Evolutionary conservation across 2,797 vertebrate genomes (phyloP), one percentile per base, ranked within the genome.

Genomic region (Knipowitschia caucasica): DNA sequence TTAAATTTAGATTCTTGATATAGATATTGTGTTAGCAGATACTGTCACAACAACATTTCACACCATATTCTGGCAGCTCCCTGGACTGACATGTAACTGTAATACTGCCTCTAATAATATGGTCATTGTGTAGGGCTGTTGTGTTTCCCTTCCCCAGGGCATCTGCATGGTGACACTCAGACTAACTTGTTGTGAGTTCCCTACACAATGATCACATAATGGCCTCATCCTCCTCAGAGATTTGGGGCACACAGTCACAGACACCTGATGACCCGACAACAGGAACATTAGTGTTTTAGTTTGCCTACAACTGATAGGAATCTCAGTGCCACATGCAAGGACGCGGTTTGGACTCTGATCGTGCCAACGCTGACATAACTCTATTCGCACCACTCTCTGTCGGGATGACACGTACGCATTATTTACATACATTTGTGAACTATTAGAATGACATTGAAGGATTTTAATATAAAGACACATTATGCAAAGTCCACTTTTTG

Each of bases 291-390:
- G 62, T 61, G 58, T 64, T 75, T 54, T 52, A 75, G 62, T 77
- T 76, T 66, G 36, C 34, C 45, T 50, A 72, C 43, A 72, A 60
- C 73, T 77, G 81, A 80, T 72, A 64, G 47, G 80, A 79, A 83
- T 83, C 74, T 76, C 79, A 80, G 82, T 77, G 61, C 40, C 53
- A 68, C 54, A 62, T 67, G 69, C 64, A 56, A 52, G 38, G 55
- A 36, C 25, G 60, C 50, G 56, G 33, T 54, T 49, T 46, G 56
- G 23, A 9, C 18, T 23, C 23, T 50, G n/a, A 27, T 45, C 42
- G n/a, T 20, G 4, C 14, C 18, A 12, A 18, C 12, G 11, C 27
- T 18, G 27, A 31, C 18, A 34, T n/a, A 29, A 5, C 17, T 11
- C 4, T 5, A 15, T 3, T 7, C 8, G 15, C 44, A 4, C 26